Evolutionary conservation across 2,888 invertebrate genomes (phyloP), one percentile per base, ranked within the genome.

Genomic region (Eupithecia abbreviata): DNA sequence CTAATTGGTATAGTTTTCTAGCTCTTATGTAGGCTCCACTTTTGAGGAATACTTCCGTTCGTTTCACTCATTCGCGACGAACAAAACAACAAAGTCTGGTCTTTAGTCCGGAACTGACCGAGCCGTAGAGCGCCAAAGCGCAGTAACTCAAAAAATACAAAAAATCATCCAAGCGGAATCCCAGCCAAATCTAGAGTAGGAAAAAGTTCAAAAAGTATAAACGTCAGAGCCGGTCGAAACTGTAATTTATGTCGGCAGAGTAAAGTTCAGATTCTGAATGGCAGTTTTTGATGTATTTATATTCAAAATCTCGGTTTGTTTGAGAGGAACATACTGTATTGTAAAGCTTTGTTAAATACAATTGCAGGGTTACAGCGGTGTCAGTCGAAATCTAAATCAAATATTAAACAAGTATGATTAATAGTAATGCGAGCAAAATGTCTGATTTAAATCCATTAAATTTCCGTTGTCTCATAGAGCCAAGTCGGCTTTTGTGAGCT

Each of bases 111-210:
- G 78, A 81, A 79, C 80, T 78, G 75, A 79, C 77, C 77, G 79
- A 73, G 80, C 77, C 77, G 79, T 71, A 68, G 77, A 81, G 76
- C 72, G 80, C 79, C 75, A 82, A 80, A 82, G 78, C 77, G 62
- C 70, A 77, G 78, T 79, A 81, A 82, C 77, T 81, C 73, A 81
- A 82, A 82, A 81, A 82, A 81, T 77, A 81, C 77, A 80, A 82
- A 82, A 82, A 82, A 78, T 51, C 65, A 77, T 77, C 62, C 73
- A 13, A 45, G 51, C 73, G 30, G 76, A 79, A 77, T 77, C 78
- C 80, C 66, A 80, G 82, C 82, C 82, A 82, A 82, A 81, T 80
- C 78, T 80, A 77, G 77, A 82, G 79, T 73, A 72, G 51, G 47
- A 74, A 78, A 80, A 81, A 79, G 76, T 76, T 74, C 47, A 80